Evolutionary conservation across 2,113 vertebrate species (phyloP).

Genomic region (Cryptomyrus ogoouensis): DNA sequence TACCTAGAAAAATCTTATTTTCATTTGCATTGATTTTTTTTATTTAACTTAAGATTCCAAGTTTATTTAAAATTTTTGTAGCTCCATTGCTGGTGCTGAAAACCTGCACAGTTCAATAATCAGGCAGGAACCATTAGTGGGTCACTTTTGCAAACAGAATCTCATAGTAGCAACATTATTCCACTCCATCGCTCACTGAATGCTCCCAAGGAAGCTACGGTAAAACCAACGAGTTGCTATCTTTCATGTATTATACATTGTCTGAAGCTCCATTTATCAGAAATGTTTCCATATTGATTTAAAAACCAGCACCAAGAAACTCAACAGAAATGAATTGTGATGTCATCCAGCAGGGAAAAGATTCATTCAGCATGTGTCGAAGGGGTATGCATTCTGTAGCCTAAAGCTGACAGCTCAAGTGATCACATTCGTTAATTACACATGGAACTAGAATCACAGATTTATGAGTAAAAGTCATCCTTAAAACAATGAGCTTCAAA

Average conservation of each 20-base stretch:
- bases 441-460: not conserved
- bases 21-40: not conserved
- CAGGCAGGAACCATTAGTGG: not conserved
- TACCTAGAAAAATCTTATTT: not conserved
- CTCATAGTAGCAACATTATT: not conserved
- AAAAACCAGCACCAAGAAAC: not conserved
- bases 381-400: not conserved
- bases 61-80: not conserved
- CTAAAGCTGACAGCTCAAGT: not conserved
- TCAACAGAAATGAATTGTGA: not conserved
- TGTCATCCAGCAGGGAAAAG: not conserved
- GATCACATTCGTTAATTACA: not conserved
- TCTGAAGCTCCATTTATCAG: slow-evolving; percentile 21
- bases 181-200: not conserved
- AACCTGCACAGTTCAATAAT: not conserved
- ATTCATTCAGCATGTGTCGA: not conserved
- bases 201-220: not conserved
- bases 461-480: not conserved
- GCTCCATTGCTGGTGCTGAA: not conserved
- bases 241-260: slow-evolving; percentile 12
- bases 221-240: not conserved
- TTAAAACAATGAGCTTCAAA: not conserved
- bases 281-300: slow-evolving; percentile 21
- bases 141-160: slow-evolving; percentile 8
- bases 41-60: not conserved